Evolutionary conservation across 2,888 invertebrate genomes (phyloP).

Genomic region (Rhopalosiphum nymphaeae): DNA sequence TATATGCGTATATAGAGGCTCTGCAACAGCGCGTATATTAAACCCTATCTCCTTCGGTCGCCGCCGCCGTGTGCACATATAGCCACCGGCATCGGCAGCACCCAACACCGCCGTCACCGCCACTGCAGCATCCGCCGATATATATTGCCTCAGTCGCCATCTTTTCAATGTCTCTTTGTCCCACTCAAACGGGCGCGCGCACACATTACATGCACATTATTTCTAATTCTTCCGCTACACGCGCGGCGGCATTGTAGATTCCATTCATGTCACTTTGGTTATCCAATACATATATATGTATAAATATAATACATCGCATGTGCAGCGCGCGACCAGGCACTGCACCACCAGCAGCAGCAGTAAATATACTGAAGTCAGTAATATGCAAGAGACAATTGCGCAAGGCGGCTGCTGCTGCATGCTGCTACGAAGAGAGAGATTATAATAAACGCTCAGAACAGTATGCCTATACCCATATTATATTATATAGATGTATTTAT

Average conservation of each 20-base stretch:
- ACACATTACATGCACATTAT: conserved; percentile 60
- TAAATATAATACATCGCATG: background rate
- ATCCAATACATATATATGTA: conserved; percentile 7
- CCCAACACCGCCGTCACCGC: conserved; percentile 7
- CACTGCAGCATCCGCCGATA: background rate
- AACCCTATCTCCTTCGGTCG: conserved; percentile 37
- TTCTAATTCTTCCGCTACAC: conserved; percentile 56
- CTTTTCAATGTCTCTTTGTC: conserved; percentile 62
- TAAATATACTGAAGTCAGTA: conserved; percentile 25
- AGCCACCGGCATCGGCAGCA: conserved; percentile 35
- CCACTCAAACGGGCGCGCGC: conserved; percentile 2
- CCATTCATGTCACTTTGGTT: conserved; percentile 63
- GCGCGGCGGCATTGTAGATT: conserved; percentile 60
- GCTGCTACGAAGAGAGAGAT: background rate
- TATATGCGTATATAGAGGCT: background rate
- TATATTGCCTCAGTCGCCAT: conserved; percentile 26
- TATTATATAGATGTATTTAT: background rate
- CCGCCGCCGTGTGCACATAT: background rate
- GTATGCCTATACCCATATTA: background rate
- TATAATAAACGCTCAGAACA: background rate
- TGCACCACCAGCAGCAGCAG: background rate
- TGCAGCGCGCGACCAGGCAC: background rate
- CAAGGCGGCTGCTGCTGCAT: background rate
- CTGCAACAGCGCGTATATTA: conserved; percentile 3
- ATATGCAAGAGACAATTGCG: conserved; percentile 38